Evolutionary conservation across 2,113 vertebrate genomes (phyloP), one percentile per base, ranked within the genome.

Genomic region (Hystrix brachyura): DNA sequence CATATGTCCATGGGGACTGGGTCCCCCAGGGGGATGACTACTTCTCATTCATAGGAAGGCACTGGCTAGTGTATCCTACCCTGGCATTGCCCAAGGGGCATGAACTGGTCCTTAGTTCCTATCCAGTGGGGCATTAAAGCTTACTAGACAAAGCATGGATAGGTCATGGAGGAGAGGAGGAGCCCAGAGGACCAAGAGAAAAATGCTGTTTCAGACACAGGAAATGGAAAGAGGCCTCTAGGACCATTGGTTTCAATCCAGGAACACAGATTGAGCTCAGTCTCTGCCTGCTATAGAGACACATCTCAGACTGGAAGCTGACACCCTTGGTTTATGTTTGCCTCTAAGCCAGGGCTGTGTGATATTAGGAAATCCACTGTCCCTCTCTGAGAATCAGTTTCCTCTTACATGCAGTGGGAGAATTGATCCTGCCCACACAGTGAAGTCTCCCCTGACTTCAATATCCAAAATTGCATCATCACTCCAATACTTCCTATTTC

Each of bases 21-120:
- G 34, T 11, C 5, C 43, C 67, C 38, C 10, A 12, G 59, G 34
- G 7, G 4, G 29, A 59, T 19, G 69, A 51, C 18, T 60, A 7
- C 7, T 87, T 82, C 84, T 83, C 74, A 59, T 5, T 64, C 32
- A 62, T 5, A 2, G 4, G n/a, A 89, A 88, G n/a, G 6, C 6
- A 1, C 5, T 5, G 13, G 43, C 15, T 11, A 2, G 29, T 21
- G 53, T 48, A 0, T 23, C 5, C 57, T 46, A 9, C 46, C 2
- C 43, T 15, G 51, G 43, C 1, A 1, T 15, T 62, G 19, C 38
- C 10, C 65, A 53, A 25, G 34, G 7, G 76, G 8, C 57, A 62
- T 32, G 29, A 69, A 21, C 11, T 15, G 62, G 59, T 25, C 15
- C 46, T 43, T 19, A n/a, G 19, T n/a, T 65, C 17, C 62, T 69